Percentiles rank a stretch among this genome's conserved stretches.
Conservation (phyloP, 2,113 vertebrate genomes). For the Perccottus glenii region DNA sequence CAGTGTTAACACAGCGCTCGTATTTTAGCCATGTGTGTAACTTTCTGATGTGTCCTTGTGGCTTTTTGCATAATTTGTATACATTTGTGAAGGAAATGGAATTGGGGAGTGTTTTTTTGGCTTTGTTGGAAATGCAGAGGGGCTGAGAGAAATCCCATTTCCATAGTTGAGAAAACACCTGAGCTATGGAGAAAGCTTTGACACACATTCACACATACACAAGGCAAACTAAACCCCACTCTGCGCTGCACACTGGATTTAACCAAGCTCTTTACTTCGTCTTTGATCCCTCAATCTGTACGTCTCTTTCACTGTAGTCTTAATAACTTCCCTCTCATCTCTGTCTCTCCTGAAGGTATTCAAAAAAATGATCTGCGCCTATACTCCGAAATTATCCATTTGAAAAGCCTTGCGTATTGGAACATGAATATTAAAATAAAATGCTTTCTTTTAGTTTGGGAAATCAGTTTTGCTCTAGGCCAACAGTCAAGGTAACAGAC, state of each 20-base stretch:
- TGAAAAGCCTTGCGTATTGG: too few species aligned
- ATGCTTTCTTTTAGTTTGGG: not conserved
- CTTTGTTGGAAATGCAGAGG: not conserved
- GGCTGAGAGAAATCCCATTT: constrained; percentile 21
- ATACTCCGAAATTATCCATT: too few species aligned
- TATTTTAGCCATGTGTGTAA: constrained; percentile 9
- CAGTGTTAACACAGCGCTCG: constrained; percentile 18
- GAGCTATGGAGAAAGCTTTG: constrained; percentile 21
- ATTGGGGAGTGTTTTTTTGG: not conserved
- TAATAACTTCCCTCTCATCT: constrained; percentile 38
- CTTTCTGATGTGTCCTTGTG: constrained; percentile 24
- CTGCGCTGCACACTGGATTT: constrained; percentile 44
- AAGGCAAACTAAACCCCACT: constrained; percentile 12
- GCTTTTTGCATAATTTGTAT: constrained; percentile 3
- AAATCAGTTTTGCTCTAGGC: not conserved
- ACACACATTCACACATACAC: constrained; percentile 5
- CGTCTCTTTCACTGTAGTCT: constrained; percentile 41
- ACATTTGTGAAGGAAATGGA: not conserved
- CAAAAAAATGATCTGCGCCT: not conserved
- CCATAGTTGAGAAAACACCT: constrained; percentile 38
- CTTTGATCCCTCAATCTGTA: constrained; percentile 52
- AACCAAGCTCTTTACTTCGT: constrained; percentile 34
- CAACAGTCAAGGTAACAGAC: not conserved
- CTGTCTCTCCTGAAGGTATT: constrained; percentile 13
- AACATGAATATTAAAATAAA: not conserved